phyloP scores from a whole-genome alignment of 1,140 invertebrate genomes.

The Paracyclopina nana region DNA sequence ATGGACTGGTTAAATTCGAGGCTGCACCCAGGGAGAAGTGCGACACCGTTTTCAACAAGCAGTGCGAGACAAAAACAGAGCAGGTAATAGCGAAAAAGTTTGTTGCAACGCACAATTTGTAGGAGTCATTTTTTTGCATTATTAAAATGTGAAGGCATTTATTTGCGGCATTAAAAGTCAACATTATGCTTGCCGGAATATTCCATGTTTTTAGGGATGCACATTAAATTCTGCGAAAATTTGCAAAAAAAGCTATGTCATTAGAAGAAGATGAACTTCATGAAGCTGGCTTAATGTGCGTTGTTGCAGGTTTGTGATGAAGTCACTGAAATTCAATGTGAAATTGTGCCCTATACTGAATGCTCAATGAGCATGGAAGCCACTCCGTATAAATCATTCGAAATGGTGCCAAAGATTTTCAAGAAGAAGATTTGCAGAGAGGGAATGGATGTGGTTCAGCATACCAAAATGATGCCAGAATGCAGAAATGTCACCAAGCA shows the following conservation, averaged over 20 bases:
- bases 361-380: slow-evolving; percentile 10
- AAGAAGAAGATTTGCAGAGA: slow-evolving; percentile 12
- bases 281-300: too few relatives aligned
- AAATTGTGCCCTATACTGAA: slow-evolving; percentile 16
- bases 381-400: slow-evolving; percentile 8
- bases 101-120: too few relatives aligned
- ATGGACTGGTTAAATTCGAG: slow-evolving; percentile 7
- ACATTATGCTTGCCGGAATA: too few relatives aligned
- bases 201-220: too few relatives aligned
- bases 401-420: slow-evolving; percentile 10
- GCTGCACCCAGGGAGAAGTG: neutral
- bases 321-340: slow-evolving; percentile 11
- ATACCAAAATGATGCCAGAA: slow-evolving; percentile 16
- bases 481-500: slow-evolving; percentile 16
- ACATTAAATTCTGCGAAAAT: too few relatives aligned
- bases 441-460: slow-evolving; percentile 13
- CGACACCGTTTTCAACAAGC: slow-evolving; percentile 9
- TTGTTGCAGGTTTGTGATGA: slow-evolving; percentile 8
- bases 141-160: too few relatives aligned
- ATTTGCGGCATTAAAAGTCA: too few relatives aligned
- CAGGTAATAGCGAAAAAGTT: too few relatives aligned
- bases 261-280: too few relatives aligned
- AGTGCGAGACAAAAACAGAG: slow-evolving; percentile 5
- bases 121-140: too few relatives aligned
- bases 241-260: too few relatives aligned